Percentiles rank a stretch among this genome's conserved stretches.
phyloP scores from a whole-genome alignment of 2,888 invertebrate genomes.

The Drosophila tanythrix region DNA sequence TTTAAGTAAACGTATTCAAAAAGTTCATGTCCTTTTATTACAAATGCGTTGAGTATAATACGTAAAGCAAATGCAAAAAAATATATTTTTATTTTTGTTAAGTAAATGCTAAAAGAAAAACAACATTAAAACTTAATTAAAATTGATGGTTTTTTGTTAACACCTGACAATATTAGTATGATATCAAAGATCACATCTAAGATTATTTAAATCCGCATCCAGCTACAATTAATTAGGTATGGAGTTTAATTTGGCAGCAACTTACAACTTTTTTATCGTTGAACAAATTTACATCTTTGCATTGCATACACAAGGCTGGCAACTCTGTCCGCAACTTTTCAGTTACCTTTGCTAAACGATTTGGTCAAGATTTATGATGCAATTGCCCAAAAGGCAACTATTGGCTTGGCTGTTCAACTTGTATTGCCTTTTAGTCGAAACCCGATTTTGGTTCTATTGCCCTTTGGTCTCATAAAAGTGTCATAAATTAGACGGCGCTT shows the following conservation, averaged over 20 bases:
- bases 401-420: slow-evolving; percentile 37
- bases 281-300: background rate
- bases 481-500: slow-evolving; percentile 84
- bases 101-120: background rate
- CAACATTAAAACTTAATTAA: background rate
- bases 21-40: background rate
- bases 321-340: slow-evolving; percentile 33
- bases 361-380: slow-evolving; percentile 79
- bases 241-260: background rate
- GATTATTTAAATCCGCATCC: background rate
- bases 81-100: background rate
- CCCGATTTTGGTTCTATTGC: slow-evolving; percentile 70
- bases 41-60: background rate
- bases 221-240: background rate
- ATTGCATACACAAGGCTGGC: background rate
- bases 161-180: background rate
- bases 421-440: slow-evolving; percentile 59
- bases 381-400: slow-evolving; percentile 68
- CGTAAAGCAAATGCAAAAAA: background rate
- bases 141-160: background rate
- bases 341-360: slow-evolving; percentile 45
- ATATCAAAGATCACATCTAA: background rate
- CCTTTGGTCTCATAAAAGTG: slow-evolving; percentile 77
- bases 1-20: background rate
- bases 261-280: background rate